Evolutionary conservation across 2,797 vertebrate species (phyloP), one percentile per base, ranked within the genome.

Genomic region (Danio albolineatus): DNA sequence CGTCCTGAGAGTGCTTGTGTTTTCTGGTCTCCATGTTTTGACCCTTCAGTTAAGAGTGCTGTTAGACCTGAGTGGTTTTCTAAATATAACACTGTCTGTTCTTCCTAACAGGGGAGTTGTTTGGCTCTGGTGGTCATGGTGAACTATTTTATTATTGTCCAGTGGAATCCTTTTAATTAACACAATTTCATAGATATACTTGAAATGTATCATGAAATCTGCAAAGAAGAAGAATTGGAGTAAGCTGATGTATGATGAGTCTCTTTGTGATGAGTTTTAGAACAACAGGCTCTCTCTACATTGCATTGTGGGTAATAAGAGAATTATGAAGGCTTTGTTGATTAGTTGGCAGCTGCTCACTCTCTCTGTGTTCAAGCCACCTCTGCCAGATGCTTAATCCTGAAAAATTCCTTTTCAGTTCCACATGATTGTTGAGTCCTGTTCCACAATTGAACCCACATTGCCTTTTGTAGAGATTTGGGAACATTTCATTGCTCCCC

Each of bases 311-410:
- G 74, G 69, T 57, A 75, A 19, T 46, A 21, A 17, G 19, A 46
- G 51, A 70, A 49, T 90, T 89, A 87, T 67, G 8, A 82, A 16
- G 59, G 87, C 91, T 92, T 90, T 91, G 86, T 86, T 91, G 89
- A 89, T 87, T 70, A 85, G 85, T 83, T 85, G 86, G 88, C 89
- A 88, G 86, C 90, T 89, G 90, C 86, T 74, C 0, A 86, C 85
- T 84, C 82, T 85, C 81, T 56, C 80, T 86, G 88, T 89, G 90
- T 85, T 82, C 82, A 65, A 61, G 82, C 82, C 80, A 81, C 77
- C 21, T 80, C 74, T 82, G 84, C 86, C 80, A 76, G 64, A 73
- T 78, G 83, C 82, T 87, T 87, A 89, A 92, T 90, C 85, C 28
- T 41, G 76, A 79, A 75, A 65, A 44, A 75, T 87, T 81, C 39